Evolutionary conservation across 2,888 invertebrate species (phyloP).

Genomic region (Cyaniris semiargus): DNA sequence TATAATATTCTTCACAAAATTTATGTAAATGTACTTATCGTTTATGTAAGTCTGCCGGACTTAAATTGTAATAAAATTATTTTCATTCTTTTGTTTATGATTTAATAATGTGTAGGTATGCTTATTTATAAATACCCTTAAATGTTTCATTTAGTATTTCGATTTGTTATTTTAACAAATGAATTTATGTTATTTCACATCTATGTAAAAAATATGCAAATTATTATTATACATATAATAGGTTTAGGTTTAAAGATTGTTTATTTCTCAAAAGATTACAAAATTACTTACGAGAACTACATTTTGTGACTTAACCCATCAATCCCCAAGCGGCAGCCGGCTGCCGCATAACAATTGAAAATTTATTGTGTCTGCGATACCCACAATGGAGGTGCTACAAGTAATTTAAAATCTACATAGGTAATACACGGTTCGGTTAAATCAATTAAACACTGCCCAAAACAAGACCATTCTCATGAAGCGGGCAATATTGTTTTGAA

Average conservation of each 20-base stretch:
- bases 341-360: too few relatives aligned
- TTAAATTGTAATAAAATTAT: neutral
- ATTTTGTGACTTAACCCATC: too few relatives aligned
- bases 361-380: too few relatives aligned
- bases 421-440: too few relatives aligned
- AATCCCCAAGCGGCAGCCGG: too few relatives aligned
- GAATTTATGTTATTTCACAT: neutral
- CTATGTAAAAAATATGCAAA: neutral
- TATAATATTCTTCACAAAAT: neutral
- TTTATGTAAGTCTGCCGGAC: neutral
- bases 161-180: neutral
- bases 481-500: neutral
- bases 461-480: too few relatives aligned
- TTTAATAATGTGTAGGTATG: neutral
- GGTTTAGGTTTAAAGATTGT: too few relatives aligned
- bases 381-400: too few relatives aligned
- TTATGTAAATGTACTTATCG: constrained; percentile 1
- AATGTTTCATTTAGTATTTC: neutral
- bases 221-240: neutral
- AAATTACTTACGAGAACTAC: too few relatives aligned
- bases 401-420: too few relatives aligned
- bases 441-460: too few relatives aligned
- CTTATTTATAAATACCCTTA: neutral
- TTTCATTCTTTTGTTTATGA: constrained; percentile 3
- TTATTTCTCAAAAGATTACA: too few relatives aligned